Base-by-base conservation (phyloP, 1,140 invertebrate species). In the Branchinecta lynchi region DNA sequence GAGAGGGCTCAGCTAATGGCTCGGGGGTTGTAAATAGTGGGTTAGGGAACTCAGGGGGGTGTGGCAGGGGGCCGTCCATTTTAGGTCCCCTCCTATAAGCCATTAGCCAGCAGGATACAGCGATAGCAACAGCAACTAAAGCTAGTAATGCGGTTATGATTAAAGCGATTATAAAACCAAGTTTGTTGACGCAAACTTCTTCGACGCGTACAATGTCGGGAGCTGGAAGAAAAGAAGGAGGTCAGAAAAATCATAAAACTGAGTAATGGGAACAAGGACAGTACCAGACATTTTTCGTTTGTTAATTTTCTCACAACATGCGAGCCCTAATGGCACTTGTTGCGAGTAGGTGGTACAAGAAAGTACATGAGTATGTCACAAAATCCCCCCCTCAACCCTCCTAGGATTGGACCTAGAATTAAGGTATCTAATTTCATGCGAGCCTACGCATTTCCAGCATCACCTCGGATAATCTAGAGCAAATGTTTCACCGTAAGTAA, bases 21-120 rank as follows among this genome's bases (percentile, higher is more conserved):
- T 88, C 86, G 74, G 84, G 87, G 75, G 90, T 91, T 75, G 91
- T 90, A 79, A 94, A 93, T 73, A 96, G 81, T 68, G 92, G 92
- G 78, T 96, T 95, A 68, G 92, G 92, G 81, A 96, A 94, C 80
- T 95, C 91, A 72, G 90, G 88, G 68, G 92, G 92, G 82, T 96
- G 92, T 72, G 92, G 92, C 76, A 96, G 83, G 71, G 92, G 92
- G 67, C 91, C 92, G 70, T 88, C 84, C 67, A 86, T 85, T 75
- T 90, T 90, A 67, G 90, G 89, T 75, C 89, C 85, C 72, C 90
- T 84, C 74, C 92, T 81, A 80, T 93, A 94, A 71, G 92, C 92
- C 84, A 95, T 90, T 66, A 95, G 82, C 92, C 92, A 96, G 78
- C 92, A 95, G 51, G 91, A 93, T 32, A 95, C 92, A 66, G 92